Evolutionary conservation across 1,140 invertebrate genomes (phyloP).

Genomic region (Frieseomelitta varia): DNA sequence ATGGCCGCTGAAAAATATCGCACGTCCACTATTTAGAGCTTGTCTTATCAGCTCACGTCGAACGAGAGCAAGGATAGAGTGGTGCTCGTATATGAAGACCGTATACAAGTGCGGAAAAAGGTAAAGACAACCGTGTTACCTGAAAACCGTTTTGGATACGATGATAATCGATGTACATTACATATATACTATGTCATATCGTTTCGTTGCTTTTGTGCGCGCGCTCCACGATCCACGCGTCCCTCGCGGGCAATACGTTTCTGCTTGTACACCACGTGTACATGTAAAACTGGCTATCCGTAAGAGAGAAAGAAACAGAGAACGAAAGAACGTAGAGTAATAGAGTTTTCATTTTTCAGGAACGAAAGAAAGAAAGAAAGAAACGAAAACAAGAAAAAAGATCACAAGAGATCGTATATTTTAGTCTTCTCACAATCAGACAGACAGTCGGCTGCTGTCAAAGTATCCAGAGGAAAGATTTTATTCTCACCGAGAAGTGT

Average conservation of each 20-base stretch:
- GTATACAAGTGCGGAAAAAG: constrained; percentile 84
- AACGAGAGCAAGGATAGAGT: constrained; percentile 83
- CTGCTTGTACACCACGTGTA: background rate
- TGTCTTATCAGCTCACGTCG: constrained; percentile 80
- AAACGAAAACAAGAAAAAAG: background rate
- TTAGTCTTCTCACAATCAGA: too few relatives aligned
- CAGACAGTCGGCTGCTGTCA: background rate
- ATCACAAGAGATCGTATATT: too few relatives aligned
- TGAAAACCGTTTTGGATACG: constrained; percentile 49
- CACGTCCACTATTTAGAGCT: constrained; percentile 71
- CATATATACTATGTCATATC: constrained; percentile 35
- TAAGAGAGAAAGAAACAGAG: background rate
- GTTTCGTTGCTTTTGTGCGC: constrained; percentile 32
- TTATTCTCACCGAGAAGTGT: background rate
- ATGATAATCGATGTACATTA: constrained; percentile 51
- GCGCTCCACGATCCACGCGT: background rate
- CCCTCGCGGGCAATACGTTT: background rate
- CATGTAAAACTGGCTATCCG: background rate
- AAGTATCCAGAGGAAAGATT: background rate
- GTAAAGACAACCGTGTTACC: constrained; percentile 77
- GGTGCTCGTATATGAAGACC: constrained; percentile 84
- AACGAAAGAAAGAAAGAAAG: background rate
- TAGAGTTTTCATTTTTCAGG: background rate
- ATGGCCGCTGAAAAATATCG: constrained; percentile 15
- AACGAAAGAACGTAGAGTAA: background rate